Base-by-base conservation (phyloP, 1,140 invertebrate genomes). In the Acyrthosiphon pisum region DNA sequence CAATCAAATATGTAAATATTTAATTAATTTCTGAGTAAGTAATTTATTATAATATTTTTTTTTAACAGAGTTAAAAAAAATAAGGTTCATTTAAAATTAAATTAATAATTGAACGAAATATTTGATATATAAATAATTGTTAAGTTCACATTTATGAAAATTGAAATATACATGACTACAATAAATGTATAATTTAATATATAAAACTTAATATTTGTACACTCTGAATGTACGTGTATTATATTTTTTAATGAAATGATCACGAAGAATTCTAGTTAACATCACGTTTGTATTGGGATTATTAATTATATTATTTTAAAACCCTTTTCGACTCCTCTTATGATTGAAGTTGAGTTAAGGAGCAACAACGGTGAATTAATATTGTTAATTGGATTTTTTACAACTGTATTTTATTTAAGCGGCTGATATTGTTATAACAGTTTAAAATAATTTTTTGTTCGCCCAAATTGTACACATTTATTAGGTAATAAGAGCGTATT, bases 1-100 rank as follows among this genome's bases (percentile, higher is more conserved):
- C 60, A 76, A 76, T 76, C 22, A n/a, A 76, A n/a, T 76, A n/a
- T 76, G 60, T 76, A 76, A 76, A 76, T 76, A 76, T 76, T n/a
- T 76, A 18, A 14, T 18, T 76, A 76, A 76, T n/a, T 76, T 76
- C 0, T 76, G 50, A 22, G 20, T 7, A 18, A 6, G 30, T n/a
- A 30, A 60, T 60, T 30, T 41, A 41, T 41, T 41, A 41, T 41
- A 41, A 60, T 60, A 60, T 30, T 30, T 60, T 60, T 56, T 60
- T 60, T 76, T 6, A n/a, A 76, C 30, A 6, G 14, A 76, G 60
- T 35, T 76, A 6, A 76, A n/a, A 6, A 76, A 76, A n/a, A 18
- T 76, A 76, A 76, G 11, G 14, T 76, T n/a, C 14, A 76, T 18
- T 76, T n/a, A 3, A 76, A n/a, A 76, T n/a, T 76, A 6, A n/a